phyloP scores from a whole-genome alignment of 2,888 invertebrate genomes.

The Drosophila infuscata region DNA sequence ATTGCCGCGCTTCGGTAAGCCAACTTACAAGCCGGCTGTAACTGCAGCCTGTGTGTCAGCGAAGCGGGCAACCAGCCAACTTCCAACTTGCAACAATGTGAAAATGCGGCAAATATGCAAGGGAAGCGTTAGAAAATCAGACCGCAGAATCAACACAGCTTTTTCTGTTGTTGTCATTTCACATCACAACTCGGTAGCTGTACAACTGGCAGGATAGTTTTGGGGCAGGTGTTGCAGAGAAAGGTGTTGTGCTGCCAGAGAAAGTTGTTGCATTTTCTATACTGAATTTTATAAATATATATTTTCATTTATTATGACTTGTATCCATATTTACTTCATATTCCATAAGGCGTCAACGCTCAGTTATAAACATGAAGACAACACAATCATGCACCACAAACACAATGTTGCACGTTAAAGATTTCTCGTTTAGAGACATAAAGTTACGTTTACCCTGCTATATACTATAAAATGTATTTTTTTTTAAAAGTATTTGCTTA shows the following conservation, averaged over 20 bases:
- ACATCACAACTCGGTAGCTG: not conserved
- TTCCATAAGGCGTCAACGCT: not conserved
- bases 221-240: not conserved
- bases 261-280: constrained; percentile 6
- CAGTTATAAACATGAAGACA: not conserved
- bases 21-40: constrained; percentile 57
- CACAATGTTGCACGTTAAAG: not conserved
- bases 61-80: constrained; percentile 47
- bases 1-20: constrained; percentile 62
- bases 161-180: constrained; percentile 36
- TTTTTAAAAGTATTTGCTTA: not conserved
- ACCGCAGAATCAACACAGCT: constrained; percentile 33
- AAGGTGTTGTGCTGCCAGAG: not conserved
- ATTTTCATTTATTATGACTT: constrained; percentile 2
- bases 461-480: too few relatives aligned
- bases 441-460: not conserved
- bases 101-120: constrained; percentile 63
- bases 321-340: not conserved
- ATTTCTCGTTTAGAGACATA: not conserved
- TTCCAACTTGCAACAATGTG: constrained; percentile 41
- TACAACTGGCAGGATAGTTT: constrained; percentile 1
- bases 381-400: not conserved
- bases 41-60: constrained; percentile 54
- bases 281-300: not conserved
- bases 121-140: constrained; percentile 54